Conservation (phyloP, 2,113 vertebrate genomes). For the Scytalopus superciliaris region DNA sequence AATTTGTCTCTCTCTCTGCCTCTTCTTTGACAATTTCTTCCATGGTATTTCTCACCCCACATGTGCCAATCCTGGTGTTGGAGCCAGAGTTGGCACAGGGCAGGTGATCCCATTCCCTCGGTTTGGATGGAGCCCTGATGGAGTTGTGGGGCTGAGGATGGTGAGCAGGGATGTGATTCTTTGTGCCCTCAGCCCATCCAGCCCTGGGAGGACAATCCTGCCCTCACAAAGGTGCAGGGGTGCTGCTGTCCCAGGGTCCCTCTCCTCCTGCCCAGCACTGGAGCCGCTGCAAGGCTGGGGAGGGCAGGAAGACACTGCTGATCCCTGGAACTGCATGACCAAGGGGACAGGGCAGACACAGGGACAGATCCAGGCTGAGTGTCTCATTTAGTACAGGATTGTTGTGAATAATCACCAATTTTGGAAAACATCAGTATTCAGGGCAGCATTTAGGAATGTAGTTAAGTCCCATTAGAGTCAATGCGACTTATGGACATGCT, state of each 20-base stretch:
- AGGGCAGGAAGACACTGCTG: background rate
- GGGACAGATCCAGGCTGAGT: accelerated
- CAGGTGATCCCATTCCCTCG: accelerated
- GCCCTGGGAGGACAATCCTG: background rate
- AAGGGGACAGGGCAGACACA: background rate
- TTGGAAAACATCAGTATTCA: background rate
- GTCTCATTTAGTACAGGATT: accelerated
- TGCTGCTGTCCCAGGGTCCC: no score
- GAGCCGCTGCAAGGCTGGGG: background rate
- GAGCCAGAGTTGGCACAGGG: background rate
- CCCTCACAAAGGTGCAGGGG: background rate
- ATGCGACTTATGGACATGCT: accelerated
- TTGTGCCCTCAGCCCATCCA: accelerated
- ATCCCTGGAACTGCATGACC: accelerated
- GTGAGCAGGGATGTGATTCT: accelerated
- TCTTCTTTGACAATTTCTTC: background rate
- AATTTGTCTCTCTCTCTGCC: background rate
- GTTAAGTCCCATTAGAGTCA: background rate
- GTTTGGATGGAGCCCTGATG: accelerated
- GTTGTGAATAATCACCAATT: background rate
- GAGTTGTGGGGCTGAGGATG: background rate
- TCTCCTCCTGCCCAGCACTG: background rate
- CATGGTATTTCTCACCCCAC: background rate
- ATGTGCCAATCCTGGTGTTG: background rate
- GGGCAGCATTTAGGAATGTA: background rate